A percentile compares a stretch with the other conserved stretches of the same genome.
Evolutionary conservation across 2,113 vertebrate genomes (phyloP).

Genomic region (Xiphias gladius): DNA sequence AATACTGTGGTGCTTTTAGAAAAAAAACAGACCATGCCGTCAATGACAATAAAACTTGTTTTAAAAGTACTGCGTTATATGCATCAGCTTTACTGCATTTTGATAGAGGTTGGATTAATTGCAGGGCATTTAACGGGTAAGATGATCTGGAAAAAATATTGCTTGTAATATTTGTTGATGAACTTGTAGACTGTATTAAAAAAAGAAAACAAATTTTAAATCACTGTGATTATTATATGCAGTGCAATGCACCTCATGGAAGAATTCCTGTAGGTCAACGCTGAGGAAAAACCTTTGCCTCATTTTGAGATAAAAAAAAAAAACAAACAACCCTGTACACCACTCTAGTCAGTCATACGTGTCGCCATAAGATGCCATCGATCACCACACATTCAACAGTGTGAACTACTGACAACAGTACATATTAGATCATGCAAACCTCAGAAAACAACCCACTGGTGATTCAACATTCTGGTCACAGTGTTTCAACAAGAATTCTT

Average conservation of each 20-base stretch:
- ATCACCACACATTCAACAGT: not conserved
- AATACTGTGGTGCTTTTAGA: not conserved
- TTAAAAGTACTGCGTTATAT: not conserved
- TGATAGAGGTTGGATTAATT: not conserved
- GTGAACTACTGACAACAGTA: no score
- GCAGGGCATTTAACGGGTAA: not conserved
- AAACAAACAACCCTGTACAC: not conserved
- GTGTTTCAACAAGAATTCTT: constrained; percentile 14
- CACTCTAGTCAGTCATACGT: not conserved
- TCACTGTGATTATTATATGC: not conserved
- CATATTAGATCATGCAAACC: not conserved
- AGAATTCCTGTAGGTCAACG: not conserved
- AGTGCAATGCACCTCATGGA: not conserved
- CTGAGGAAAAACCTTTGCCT: not conserved
- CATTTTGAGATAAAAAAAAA: not conserved
- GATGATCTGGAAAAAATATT: not conserved
- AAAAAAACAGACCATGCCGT: not conserved
- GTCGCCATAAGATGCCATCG: not conserved
- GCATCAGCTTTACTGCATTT: not conserved
- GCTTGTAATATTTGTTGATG: no score
- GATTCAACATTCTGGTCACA: not conserved
- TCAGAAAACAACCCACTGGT: not conserved
- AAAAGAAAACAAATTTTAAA: not conserved
- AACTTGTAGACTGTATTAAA: not conserved
- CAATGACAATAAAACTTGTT: not conserved